Conservation (phyloP, 1,140 invertebrate species). For the Drosophila takahashii region DNA sequence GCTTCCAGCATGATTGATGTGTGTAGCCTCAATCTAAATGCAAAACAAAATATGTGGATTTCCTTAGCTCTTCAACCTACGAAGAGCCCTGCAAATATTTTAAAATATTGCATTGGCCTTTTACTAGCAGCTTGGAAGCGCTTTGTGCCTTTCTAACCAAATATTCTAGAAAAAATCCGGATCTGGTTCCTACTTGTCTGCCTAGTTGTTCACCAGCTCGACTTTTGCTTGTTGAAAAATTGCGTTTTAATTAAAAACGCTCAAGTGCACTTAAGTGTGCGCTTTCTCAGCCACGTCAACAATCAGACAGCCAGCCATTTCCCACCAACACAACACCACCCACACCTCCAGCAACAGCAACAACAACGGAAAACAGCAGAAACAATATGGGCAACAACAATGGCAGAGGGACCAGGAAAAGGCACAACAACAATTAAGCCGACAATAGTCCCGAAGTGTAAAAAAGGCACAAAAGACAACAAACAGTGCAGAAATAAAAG, state of each 20-base stretch:
- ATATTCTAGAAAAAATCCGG: constrained; percentile 14
- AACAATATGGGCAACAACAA: constrained; percentile 35
- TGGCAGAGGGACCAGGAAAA: constrained; percentile 24
- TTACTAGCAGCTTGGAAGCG: background rate
- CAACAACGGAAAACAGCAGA: constrained; percentile 22
- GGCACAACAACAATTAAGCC: constrained; percentile 64
- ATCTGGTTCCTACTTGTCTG: constrained; percentile 16
- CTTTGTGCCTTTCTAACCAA: constrained; percentile 2
- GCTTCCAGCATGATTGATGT: constrained; percentile 61
- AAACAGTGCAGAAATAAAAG: constrained; percentile 27
- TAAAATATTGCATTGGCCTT: constrained; percentile 23
- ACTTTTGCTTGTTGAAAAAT: constrained; percentile 72
- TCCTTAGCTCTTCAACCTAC: background rate
- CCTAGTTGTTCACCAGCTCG: constrained; percentile 19
- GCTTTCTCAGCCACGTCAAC: constrained; percentile 73
- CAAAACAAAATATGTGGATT: constrained; percentile 17
- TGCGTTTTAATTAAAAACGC: constrained; percentile 81
- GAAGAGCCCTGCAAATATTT: background rate
- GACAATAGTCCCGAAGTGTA: constrained; percentile 62
- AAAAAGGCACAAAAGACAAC: constrained; percentile 52
- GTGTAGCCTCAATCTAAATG: constrained; percentile 34
- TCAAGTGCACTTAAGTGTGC: constrained; percentile 81
- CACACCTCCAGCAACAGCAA: constrained; percentile 12
- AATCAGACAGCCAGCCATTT: constrained; percentile 46
- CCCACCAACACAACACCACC: constrained; percentile 44